Percentiles rank a stretch among this genome's conserved stretches.
These are phyloP conservation scores for Sebastiscus albofasciatus DNA, from an alignment of 2,797 vertebrate species.

Conservation along the genomic window DNA sequence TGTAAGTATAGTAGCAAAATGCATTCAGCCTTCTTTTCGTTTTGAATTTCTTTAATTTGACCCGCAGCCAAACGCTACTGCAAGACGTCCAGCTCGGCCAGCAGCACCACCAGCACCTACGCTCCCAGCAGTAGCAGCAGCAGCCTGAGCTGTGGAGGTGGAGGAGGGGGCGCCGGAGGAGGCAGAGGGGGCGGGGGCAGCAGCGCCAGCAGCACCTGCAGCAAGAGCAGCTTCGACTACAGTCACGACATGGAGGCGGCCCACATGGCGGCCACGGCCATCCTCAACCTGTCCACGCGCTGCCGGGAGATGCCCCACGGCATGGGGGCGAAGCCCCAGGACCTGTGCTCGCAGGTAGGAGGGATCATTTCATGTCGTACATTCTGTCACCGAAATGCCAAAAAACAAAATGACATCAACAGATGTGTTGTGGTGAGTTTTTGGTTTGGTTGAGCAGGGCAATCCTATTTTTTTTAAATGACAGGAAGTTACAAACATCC, in stretches of 20 bases:
- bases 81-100: conserved; percentile 97
- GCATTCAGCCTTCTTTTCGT: background rate
- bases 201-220: conserved; percentile 99
- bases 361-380: background rate
- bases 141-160: conserved; percentile 92
- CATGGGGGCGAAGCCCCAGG: conserved; percentile 93
- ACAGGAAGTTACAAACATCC: background rate
- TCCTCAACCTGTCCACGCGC: conserved; percentile 97
- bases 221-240: conserved; percentile 99
- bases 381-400: background rate
- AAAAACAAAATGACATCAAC: background rate
- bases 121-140: conserved; percentile 97
- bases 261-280: conserved; percentile 98
- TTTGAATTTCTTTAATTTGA: background rate
- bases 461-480: background rate
- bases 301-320: conserved; percentile 98
- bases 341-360: conserved; percentile 93
- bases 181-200: conserved; percentile 89
- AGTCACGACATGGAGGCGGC: conserved; percentile 98
- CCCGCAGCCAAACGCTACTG: conserved; percentile 94
- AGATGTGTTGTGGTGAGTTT: background rate
- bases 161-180: conserved; percentile 82
- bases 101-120: conserved; percentile 98
- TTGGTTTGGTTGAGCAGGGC: background rate
- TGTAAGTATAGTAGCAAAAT: background rate